phyloP scores from a whole-genome alignment of 1,140 invertebrate species.

The Danaus plexippus region DNA sequence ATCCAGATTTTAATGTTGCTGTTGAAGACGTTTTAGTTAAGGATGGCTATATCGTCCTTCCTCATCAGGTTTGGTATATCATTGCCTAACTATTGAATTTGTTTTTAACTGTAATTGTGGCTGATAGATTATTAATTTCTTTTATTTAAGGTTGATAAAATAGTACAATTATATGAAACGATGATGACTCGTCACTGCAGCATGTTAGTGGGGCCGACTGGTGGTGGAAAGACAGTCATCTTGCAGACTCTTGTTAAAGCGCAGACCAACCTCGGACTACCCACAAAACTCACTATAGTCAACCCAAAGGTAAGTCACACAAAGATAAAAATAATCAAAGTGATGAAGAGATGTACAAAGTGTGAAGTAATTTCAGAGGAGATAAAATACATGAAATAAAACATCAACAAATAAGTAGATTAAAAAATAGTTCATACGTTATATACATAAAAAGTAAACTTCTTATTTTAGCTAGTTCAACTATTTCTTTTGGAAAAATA shows the following conservation, averaged over 20 bases:
- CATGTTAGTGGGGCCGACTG: constrained; percentile 93
- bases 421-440: no score
- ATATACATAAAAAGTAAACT: no score
- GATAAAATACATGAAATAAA: no score
- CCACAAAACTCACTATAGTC: constrained; percentile 83
- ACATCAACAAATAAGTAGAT: no score
- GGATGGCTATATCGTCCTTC: constrained; percentile 80
- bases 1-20: constrained; percentile 87
- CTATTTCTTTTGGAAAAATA: no score
- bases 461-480: no score
- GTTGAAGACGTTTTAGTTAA: constrained; percentile 78
- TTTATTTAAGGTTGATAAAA: constrained; percentile 81
- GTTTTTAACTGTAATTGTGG: background rate
- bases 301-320: constrained; percentile 81
- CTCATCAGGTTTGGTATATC: constrained; percentile 74
- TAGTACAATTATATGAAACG: constrained; percentile 92
- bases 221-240: constrained; percentile 91
- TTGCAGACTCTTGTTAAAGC: constrained; percentile 85
- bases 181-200: constrained; percentile 94
- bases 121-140: background rate
- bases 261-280: constrained; percentile 81
- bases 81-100: background rate
- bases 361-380: no score
- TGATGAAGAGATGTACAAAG: no score
- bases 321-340: no score